Evolutionary conservation across 2,888 invertebrate species (phyloP), one percentile per base, ranked within the genome.

Genomic region (Meteorus colon): DNA sequence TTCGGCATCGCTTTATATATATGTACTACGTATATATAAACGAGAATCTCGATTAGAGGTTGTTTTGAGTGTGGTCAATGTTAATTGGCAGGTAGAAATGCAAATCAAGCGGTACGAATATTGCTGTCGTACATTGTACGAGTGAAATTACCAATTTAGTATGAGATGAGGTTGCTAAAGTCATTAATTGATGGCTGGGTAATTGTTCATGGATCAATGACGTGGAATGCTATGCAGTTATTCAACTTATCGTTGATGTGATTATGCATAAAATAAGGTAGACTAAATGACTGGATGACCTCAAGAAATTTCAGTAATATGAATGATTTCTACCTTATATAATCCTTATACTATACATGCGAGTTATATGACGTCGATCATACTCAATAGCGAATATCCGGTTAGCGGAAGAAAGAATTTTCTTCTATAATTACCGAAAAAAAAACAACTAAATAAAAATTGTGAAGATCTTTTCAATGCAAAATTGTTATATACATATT

Each of bases 351-450:
- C 12, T 41, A 41, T 41, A 27, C 69, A 74, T 51, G 55, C 55
- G 24, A 41, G 45, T 63, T 65, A 63, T 34, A 65, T 55, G 65
- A 75, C 70, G 69, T 51, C 59, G 16, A 70, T 74, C 29, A 70
- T 63, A 34, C 37, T 63, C 63, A 70, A 45, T 73, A 63, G 29
- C 27, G 29, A 69, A 65, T 65, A 75, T 75, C 70, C 75, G 69
- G 65, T 48, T 24, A 55, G n/a, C 55, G 4, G 62, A 74, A 68
- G 68, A 68, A 74, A 62, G 74, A 66, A 45, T 74, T 74, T 74
- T 69, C 68, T 74, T 68, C n/a, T 4, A 3, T 67, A 14, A 16
- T 48, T 4, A 24, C 34, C 59, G 14, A 59, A 41, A 24, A 55
- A 4, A 60, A 68, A 14, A 62, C 12, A 10, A 60, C 12, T 4